These are phyloP conservation scores for Nomada fucata DNA, from an alignment of 2,888 invertebrate genomes.

Conservation along the genomic window DNA sequence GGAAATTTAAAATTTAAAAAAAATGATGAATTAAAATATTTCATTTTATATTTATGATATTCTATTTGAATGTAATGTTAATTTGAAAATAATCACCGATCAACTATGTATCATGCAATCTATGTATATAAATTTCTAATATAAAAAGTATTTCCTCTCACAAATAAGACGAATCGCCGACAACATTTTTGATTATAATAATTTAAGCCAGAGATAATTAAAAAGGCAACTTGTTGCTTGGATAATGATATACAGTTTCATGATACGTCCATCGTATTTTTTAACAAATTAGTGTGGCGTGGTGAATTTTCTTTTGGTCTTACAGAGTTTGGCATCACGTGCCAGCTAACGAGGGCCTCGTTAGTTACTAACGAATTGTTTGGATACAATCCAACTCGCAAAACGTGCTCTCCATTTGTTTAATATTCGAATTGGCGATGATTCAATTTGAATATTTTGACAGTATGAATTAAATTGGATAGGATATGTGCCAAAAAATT, in stretches of 20 bases:
- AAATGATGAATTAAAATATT: no score
- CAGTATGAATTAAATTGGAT: slow-evolving; percentile 11
- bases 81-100: no score
- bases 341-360: slow-evolving; percentile 65
- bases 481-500: background rate
- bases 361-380: slow-evolving; percentile 72
- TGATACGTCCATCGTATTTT: background rate
- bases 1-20: no score
- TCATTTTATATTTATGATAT: no score
- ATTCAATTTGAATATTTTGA: slow-evolving; percentile 47
- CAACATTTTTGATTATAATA: no score
- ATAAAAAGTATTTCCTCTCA: no score
- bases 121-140: no score
- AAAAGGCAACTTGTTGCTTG: background rate
- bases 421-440: slow-evolving; percentile 59
- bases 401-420: slow-evolving; percentile 59
- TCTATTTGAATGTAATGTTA: no score
- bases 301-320: slow-evolving; percentile 23
- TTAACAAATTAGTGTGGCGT: slow-evolving; percentile 14
- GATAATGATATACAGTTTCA: background rate
- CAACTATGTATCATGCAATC: no score
- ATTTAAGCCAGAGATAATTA: background rate
- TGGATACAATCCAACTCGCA: slow-evolving; percentile 62
- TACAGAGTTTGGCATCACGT: slow-evolving; percentile 59
- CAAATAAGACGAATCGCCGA: no score